Conservation (phyloP, 2,113 vertebrate genomes). For the Gopherus flavomarginatus region DNA sequence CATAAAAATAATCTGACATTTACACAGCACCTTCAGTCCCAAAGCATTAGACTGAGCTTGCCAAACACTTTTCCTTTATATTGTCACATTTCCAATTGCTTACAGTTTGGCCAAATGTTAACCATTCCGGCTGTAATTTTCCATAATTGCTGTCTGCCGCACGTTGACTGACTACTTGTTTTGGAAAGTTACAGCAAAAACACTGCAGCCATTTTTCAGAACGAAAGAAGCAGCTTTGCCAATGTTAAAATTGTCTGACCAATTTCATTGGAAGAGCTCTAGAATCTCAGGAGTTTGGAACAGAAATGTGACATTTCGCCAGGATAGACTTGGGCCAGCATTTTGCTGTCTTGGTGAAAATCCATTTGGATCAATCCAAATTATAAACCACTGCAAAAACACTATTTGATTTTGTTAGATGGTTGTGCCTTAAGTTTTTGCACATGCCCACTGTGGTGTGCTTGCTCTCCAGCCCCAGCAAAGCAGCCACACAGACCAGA, state of each 20-base stretch:
- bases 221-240: not conserved
- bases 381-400: not conserved
- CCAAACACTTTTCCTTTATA: conserved; percentile 23
- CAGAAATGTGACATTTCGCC: not conserved
- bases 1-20: conserved; percentile 12
- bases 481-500: not conserved
- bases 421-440: not conserved
- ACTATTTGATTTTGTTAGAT: not conserved
- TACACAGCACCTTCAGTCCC: conserved; percentile 38
- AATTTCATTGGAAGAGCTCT: conserved; percentile 4
- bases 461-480: rapidly evolving
- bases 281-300: not conserved
- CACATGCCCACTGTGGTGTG: not conserved
- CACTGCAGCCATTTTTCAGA: not conserved
- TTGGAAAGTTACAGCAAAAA: not conserved
- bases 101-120: conserved; percentile 25
- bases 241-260: not conserved
- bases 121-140: conserved; percentile 50
- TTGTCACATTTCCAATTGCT: not conserved
- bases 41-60: not conserved
- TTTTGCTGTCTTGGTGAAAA: not conserved
- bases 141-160: conserved; percentile 37
- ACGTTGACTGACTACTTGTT: not conserved
- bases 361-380: not conserved
- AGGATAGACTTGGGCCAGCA: not conserved